Conservation (phyloP, 2,888 invertebrate genomes). For the Brachyopa scutellaris region DNA sequence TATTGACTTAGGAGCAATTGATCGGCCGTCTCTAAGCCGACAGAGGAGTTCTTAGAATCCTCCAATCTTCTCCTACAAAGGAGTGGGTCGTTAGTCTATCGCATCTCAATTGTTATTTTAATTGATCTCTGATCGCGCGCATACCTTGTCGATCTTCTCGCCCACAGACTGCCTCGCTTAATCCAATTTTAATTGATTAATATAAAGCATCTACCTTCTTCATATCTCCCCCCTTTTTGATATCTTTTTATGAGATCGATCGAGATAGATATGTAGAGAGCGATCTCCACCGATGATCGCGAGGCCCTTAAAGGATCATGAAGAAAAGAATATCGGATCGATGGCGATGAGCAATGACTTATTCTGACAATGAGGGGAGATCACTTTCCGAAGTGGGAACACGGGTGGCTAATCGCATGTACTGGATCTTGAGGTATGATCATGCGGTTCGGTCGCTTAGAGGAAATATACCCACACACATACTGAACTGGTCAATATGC, state of each 20-base stretch:
- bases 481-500: slow-evolving; percentile 21
- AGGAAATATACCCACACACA: slow-evolving; percentile 59
- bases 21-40: too few relatives aligned
- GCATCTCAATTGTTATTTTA: slow-evolving; percentile 32
- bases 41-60: background rate
- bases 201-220: background rate
- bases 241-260: slow-evolving; percentile 31
- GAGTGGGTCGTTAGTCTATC: slow-evolving; percentile 20
- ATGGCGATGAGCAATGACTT: slow-evolving; percentile 56
- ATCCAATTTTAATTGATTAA: slow-evolving; percentile 63
- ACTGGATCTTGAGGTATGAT: slow-evolving; percentile 53
- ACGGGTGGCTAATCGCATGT: slow-evolving; percentile 68
- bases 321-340: slow-evolving; percentile 29
- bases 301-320: slow-evolving; percentile 62
- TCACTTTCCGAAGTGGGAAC: slow-evolving; percentile 48
- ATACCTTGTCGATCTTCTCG: slow-evolving; percentile 24
- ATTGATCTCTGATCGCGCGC: slow-evolving; percentile 43
- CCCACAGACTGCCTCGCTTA: slow-evolving; percentile 49
- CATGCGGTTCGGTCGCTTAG: slow-evolving; percentile 28
- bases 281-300: slow-evolving; percentile 7
- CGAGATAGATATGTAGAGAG: slow-evolving; percentile 31
- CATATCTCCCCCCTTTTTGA: background rate
- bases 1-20: slow-evolving; percentile 43
- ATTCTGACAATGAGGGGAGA: slow-evolving; percentile 8
- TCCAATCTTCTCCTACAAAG: too few relatives aligned